Evolutionary conservation across 92 coral and sea anemone species (phyloP), one percentile per base, ranked within the genome.

Genomic region (Zoanthus solanderi): DNA sequence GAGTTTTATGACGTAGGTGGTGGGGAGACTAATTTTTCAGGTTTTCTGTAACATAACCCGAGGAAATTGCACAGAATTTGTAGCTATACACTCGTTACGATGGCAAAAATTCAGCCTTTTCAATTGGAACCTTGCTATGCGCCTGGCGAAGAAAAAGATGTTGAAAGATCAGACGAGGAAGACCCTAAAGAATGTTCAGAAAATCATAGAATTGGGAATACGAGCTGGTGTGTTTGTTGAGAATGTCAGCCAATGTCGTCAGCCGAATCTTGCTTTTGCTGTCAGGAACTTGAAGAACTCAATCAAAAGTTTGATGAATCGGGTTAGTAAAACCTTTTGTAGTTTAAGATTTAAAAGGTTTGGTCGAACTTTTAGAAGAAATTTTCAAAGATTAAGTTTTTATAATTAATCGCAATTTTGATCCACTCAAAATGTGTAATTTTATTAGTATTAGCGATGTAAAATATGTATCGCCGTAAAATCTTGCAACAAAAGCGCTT

Each of bases 241-340:
- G 45, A 30, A 30, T 71, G 75, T 16, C 42, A 69, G 42, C 2
- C 74, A 15, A 69, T 69, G 74, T 15, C 37, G 18, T 28, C 45
- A 7, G 47, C 74, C 9, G 45, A 69, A 10, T 31, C 37, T 28
- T 69, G 45, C 45, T 15, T 69, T 15, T 69, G 74, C 42, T 69
- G 74, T 29, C 74, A 68, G 13, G 73, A 68, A 68, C 13, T 68
- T 2, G 37, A 68, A 28, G 73, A 68, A 68, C 73, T 68, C 32
- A 68, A 68, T 68, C 73, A 68, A 68, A 68, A 68, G 73, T 68
- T 68, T 68, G 73, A 68, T 42, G 73, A 68, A 18, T 68, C 73
- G 42, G 73, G 73, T 68, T 68, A 18, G 73, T 68, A 7, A 18
- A 5, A 18, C n/a, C 13, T 29, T 68, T 28, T 68, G 16, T 60